Percentiles rank a stretch among this genome's conserved stretches.
phyloP scores from a whole-genome alignment of 2,113 vertebrate genomes.

The Nesoenas mayeri region DNA sequence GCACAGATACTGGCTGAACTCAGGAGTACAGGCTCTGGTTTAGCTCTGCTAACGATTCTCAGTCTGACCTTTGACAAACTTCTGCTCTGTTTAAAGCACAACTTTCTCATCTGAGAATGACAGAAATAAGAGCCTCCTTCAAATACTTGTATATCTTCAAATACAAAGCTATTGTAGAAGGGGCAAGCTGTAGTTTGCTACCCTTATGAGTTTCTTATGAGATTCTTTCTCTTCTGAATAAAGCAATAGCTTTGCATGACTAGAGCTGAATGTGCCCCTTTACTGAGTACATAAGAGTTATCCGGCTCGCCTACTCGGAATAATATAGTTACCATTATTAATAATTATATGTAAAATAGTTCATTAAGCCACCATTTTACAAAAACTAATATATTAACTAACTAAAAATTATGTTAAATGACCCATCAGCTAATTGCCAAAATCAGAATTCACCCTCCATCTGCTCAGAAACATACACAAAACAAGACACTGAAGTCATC shows the following conservation, averaged over 20 bases:
- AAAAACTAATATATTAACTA: neutral
- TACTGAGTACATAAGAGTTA: neutral
- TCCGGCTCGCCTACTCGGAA: neutral
- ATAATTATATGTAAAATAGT: constrained; percentile 12
- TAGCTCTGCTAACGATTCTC: neutral
- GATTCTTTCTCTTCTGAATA: neutral
- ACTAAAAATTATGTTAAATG: constrained; percentile 8
- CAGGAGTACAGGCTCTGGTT: neutral
- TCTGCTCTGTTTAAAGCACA: neutral
- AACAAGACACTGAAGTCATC: constrained; percentile 8
- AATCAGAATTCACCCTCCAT: constrained; percentile 31
- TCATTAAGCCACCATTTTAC: constrained; percentile 4
- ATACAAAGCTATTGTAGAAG: neutral
- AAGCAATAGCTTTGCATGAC: neutral
- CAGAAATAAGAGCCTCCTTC: neutral
- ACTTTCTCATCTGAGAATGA: neutral
- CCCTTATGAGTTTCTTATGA: neutral
- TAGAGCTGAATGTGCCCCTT: neutral
- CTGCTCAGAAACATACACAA: constrained; percentile 12
- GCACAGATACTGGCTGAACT: neutral
- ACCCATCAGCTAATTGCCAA: constrained; percentile 11
- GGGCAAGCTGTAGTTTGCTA: neutral
- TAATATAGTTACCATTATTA: neutral
- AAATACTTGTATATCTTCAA: neutral
- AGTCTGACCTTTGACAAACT: neutral